phyloP scores from a whole-genome alignment of 1,140 invertebrate genomes.

The Drosophila seguyi region DNA sequence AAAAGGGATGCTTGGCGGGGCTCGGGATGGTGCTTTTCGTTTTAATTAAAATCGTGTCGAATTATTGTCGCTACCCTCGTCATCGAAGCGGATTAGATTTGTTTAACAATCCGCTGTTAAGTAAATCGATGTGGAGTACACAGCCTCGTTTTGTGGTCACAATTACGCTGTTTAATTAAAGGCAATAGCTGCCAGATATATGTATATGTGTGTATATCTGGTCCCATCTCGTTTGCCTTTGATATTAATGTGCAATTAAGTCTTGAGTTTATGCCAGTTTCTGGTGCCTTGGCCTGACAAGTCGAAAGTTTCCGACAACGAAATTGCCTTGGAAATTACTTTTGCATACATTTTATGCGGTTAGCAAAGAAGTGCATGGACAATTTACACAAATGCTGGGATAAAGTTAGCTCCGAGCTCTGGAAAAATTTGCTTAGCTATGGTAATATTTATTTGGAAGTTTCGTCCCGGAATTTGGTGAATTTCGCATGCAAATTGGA shows the following conservation, averaged over 20 bases:
- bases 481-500: constrained; percentile 20
- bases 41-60: constrained; percentile 61
- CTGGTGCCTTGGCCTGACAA: not conserved
- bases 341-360: constrained; percentile 54
- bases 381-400: constrained; percentile 40
- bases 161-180: constrained; percentile 43
- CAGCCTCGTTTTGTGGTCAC: constrained; percentile 10
- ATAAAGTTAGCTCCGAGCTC: constrained; percentile 11
- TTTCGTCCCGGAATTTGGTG: constrained; percentile 14
- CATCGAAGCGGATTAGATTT: constrained; percentile 22
- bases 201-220: constrained; percentile 1
- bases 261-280: constrained; percentile 29
- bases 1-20: not conserved
- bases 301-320: constrained; percentile 35
- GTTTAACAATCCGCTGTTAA: constrained; percentile 1
- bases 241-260: constrained; percentile 36
- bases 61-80: constrained; percentile 52
- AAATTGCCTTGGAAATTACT: constrained; percentile 60
- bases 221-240: constrained; percentile 21
- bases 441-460: constrained; percentile 43
- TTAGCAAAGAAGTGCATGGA: constrained; percentile 21
- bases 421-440: constrained; percentile 20
- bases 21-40: not conserved
- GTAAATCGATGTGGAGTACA: constrained; percentile 13
- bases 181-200: constrained; percentile 1